Evolutionary conservation across 2,797 vertebrate species (phyloP).

Genomic region (Phyllotis vaccarum): DNA sequence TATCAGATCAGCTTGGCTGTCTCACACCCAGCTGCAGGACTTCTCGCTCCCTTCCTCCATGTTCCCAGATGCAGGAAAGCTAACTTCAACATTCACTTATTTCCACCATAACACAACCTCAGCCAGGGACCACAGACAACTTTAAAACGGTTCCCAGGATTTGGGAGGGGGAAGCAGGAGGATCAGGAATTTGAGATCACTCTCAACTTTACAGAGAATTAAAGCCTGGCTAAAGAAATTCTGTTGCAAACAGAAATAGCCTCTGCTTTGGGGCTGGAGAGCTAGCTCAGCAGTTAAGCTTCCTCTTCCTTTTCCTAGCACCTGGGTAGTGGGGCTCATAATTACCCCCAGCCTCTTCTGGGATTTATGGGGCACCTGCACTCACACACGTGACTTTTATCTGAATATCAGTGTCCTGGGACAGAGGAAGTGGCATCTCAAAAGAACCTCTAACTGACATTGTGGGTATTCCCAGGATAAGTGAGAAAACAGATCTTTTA

Average conservation of each 20-base stretch:
- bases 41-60: neutral
- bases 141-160: conserved; percentile 82
- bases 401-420: conserved; percentile 89
- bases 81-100: neutral
- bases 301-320: neutral
- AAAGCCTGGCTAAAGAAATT: neutral
- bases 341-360: neutral
- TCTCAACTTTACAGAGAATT: no score
- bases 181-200: neutral
- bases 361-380: neutral
- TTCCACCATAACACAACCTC: neutral
- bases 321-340: neutral
- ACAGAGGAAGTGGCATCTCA: conserved; percentile 90
- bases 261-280: neutral
- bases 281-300: no score
- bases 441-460: conserved; percentile 88
- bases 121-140: conserved; percentile 86
- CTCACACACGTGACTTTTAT: conserved; percentile 85
- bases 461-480: conserved; percentile 76
- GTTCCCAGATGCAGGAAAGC: no score
- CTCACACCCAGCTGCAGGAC: neutral
- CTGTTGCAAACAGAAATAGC: neutral
- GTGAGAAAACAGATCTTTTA: neutral
- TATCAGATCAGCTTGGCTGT: neutral
- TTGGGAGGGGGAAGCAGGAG: neutral